Base-by-base conservation (phyloP, 1,140 invertebrate genomes). In the Drosophila azteca region DNA sequence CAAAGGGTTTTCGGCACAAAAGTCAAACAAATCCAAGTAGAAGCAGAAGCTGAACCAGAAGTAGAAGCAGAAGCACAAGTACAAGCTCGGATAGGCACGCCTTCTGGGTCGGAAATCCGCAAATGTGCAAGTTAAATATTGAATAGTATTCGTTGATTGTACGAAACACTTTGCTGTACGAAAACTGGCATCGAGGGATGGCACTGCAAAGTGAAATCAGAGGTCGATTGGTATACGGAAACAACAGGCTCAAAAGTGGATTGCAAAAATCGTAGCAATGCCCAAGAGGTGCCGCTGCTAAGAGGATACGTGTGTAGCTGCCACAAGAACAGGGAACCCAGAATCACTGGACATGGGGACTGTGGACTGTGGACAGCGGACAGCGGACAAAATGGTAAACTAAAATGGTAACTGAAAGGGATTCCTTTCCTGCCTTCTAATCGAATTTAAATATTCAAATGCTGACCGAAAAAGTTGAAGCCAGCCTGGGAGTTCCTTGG, bases 81-180 rank as follows among this genome's bases (percentile, higher is more conserved):
- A 20, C 0, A 20, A 20, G 17, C 17, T 20, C 24, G 5, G 5
- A 0, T 0, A 4, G 24, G 4, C 5, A 53, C 68, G 63, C 70
- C 54, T 49, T 53, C 20, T 39, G 60, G 35, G 49, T 6, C 66
- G 59, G 81, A 75, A 51, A 67, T 84, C 70, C 51, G 64, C 45
- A 69, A 80, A 77, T 84, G 65, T 61, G 66, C 65, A 85, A 81
- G 66, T 85, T 84, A 50, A 57, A 65, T 80, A 85, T 69, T 74
- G 66, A 66, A 73, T 77, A 84, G 73, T 66, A 85, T 85, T 67
- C 70, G 80, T 73, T 79, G 71, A 71, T 79, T 82, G 70, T 75
- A 67, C 9, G 57, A 76, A 59, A 62, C 55, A 63, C 59, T 73
- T 70, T 57, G 44, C 69, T 50, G 64, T 69, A 31, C 31, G 9